These are phyloP conservation scores for Oreonectes daqikongensis DNA, from an alignment of 2,797 vertebrate species.

Conservation along the genomic window DNA sequence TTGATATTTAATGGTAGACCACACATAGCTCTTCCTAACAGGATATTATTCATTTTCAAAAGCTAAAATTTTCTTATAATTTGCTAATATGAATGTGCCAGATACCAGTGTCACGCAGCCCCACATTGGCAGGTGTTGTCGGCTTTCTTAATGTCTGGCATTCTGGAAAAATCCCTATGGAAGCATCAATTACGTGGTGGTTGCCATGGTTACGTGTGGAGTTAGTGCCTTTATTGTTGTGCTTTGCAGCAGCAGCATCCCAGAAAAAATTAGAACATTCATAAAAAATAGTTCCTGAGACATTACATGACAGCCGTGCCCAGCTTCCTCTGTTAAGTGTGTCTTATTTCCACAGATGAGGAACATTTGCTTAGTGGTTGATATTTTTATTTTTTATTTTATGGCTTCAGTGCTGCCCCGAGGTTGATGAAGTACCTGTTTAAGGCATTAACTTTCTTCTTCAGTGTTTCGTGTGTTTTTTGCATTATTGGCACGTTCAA, in stretches of 20 bases:
- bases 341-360: neutral
- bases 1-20: too few relatives aligned
- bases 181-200: neutral
- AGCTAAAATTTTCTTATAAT: too few relatives aligned
- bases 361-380: neutral
- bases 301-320: neutral
- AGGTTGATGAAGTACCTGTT: constrained; percentile 11
- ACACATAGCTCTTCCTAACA: too few relatives aligned
- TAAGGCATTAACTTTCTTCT: constrained; percentile 3
- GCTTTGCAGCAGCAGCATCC: neutral
- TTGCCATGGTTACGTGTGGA: neutral
- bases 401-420: neutral
- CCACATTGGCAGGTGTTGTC: too few relatives aligned
- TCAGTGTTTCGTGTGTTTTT: neutral
- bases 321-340: neutral
- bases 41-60: too few relatives aligned
- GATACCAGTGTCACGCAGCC: too few relatives aligned
- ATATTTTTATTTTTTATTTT: too few relatives aligned
- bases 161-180: neutral
- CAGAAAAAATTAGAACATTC: neutral
- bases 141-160: neutral
- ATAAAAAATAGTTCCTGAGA: neutral
- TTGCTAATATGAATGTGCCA: too few relatives aligned
- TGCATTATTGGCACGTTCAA: too few relatives aligned
- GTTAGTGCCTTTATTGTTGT: neutral